Conservation (phyloP, 2,888 invertebrate species). For the Euproctis similis region DNA sequence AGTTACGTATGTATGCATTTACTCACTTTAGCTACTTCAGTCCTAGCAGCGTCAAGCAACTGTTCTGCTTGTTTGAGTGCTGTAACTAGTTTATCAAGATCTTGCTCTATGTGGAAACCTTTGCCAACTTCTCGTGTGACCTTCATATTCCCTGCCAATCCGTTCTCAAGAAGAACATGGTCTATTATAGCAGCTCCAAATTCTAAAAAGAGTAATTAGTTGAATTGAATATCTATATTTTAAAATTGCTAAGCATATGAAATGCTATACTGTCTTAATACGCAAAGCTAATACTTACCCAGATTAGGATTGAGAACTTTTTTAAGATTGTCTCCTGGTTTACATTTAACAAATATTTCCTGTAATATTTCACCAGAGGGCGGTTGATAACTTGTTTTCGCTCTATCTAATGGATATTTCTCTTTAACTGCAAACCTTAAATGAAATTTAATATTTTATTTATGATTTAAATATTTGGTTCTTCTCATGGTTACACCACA, state of each 20-base stretch:
- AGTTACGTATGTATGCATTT: too few species aligned
- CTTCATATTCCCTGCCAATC: constrained; percentile 77
- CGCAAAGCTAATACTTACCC: too few species aligned
- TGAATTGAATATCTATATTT: too few species aligned
- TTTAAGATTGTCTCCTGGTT: constrained; percentile 85
- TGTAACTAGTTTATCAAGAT: constrained; percentile 76
- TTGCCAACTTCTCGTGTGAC: constrained; percentile 60
- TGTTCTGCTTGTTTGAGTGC: constrained; percentile 83
- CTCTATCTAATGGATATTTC: constrained; percentile 89
- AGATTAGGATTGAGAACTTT: constrained; percentile 87
- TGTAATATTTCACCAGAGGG: constrained; percentile 72
- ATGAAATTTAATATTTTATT: too few species aligned
- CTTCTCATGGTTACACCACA: too few species aligned
- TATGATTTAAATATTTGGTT: too few species aligned
- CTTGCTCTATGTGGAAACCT: constrained; percentile 78
- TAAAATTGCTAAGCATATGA: too few species aligned
- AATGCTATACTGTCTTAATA: too few species aligned
- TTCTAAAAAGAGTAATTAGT: too few species aligned
- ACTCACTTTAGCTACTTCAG: constrained; percentile 72
- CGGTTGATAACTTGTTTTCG: constrained; percentile 77
- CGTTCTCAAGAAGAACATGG: constrained; percentile 85
- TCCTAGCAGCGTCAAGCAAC: constrained; percentile 76
- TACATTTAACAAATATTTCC: constrained; percentile 77
- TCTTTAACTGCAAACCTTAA: constrained; percentile 95
- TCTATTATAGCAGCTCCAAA: constrained; percentile 95